Evolutionary conservation across 2,113 vertebrate species (phyloP), one percentile per base, ranked within the genome.

Genomic region (Ifrita kowaldi): DNA sequence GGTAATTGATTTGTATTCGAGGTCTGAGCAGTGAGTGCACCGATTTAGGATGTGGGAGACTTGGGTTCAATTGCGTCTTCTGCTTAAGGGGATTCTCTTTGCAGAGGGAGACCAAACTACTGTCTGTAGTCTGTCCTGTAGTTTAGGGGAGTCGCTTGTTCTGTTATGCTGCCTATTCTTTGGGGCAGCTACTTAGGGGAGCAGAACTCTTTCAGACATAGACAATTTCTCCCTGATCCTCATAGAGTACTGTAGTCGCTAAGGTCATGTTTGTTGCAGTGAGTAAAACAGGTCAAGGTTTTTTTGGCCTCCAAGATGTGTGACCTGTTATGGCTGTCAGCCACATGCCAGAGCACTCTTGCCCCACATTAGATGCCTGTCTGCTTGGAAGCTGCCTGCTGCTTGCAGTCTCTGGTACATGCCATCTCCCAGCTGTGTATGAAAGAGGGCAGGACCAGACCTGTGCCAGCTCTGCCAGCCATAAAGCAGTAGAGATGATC

Each of bases 231-330:
- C n/a, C 46, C 20, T 65, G 24, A 33, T 37, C 53, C 41, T 44
- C 4, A 0, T 0, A 20, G 55, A 52, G 13, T 78, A n/a, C 21
- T 49, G 35, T 70, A 37, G 32, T 47, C 2, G 0, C 50, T 76
- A 52, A 64, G 53, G 27, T 78, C 20, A 6, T 22, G 16, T 91
- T 80, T 39, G 13, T 53, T 65, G 63, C 52, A 26, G 7, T 53
- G 68, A 79, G 71, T 50, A 56, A 93, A 84, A 22, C 22, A 59
- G 33, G 56, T 81, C 41, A 52, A 30, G 55, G 11, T 8, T 84
- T 68, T 65, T 91, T 64, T 80, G 60, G 37, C 28, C 32, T 67
- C 4, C 0, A 65, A 73, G 71, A 16, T 33, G 28, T 37, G 52
- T 75, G 47, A 41, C 74, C 15, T 42, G 16, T 22, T 70, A 33